Conservation (phyloP, 1,140 invertebrate genomes). For the Carposina sasakii region DNA sequence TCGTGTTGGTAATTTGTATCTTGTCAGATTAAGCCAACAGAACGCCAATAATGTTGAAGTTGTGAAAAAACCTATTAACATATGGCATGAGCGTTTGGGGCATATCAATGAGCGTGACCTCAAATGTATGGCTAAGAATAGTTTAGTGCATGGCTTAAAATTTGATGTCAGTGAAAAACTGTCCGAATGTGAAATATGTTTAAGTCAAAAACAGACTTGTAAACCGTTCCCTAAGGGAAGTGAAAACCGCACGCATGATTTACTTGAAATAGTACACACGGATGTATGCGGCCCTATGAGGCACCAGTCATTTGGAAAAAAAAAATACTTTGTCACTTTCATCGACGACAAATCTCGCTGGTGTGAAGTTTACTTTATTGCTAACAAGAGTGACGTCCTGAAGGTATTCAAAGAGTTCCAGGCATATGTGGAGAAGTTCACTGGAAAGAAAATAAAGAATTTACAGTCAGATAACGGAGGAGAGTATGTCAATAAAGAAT, state of each 20-base stretch:
- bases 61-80: background rate
- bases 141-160: background rate
- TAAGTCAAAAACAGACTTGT: background rate
- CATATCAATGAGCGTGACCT: slow-evolving; percentile 10
- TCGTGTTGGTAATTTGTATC: slow-evolving; percentile 9
- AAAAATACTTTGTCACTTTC: slow-evolving; percentile 44
- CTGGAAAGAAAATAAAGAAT: slow-evolving; percentile 31
- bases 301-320: slow-evolving; percentile 26
- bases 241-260: slow-evolving; percentile 1
- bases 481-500: slow-evolving; percentile 45
- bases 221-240: background rate
- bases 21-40: background rate
- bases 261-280: slow-evolving; percentile 27
- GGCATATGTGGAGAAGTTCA: slow-evolving; percentile 34
- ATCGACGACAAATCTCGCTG: slow-evolving; percentile 38
- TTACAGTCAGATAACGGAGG: slow-evolving; percentile 49
- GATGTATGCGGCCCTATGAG: slow-evolving; percentile 56
- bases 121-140: background rate
- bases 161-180: background rate
- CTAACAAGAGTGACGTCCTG: slow-evolving; percentile 37
- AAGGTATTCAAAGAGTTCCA: slow-evolving; percentile 31
- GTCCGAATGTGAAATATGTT: slow-evolving; percentile 6
- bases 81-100: slow-evolving; percentile 12
- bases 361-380: slow-evolving; percentile 32
- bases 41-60: background rate